Conservation (phyloP, 1,140 invertebrate species). For the Neomicropteryx cornuta region DNA sequence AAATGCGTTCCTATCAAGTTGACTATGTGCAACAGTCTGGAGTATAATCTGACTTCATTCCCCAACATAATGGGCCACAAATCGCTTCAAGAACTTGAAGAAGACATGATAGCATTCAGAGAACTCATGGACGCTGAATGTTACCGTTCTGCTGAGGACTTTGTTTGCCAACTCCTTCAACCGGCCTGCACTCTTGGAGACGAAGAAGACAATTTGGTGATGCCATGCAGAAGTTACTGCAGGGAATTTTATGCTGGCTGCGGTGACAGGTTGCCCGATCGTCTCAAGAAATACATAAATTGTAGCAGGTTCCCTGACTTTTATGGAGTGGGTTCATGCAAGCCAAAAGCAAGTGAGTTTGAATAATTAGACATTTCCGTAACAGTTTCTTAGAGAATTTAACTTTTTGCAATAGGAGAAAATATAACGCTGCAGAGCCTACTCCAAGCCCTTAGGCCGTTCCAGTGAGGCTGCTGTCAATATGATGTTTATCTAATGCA, state of each 20-base stretch:
- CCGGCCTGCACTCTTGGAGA: slow-evolving; percentile 52
- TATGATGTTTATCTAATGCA: too few species aligned
- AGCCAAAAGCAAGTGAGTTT: slow-evolving; percentile 57
- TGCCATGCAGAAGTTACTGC: slow-evolving; percentile 77
- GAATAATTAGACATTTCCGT: slow-evolving; percentile 5
- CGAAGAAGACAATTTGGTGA: slow-evolving; percentile 42
- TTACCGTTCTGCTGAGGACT: slow-evolving; percentile 71
- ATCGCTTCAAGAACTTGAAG: slow-evolving; percentile 53
- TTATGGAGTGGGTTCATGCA: slow-evolving; percentile 57
- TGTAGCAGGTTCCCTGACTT: slow-evolving; percentile 73
- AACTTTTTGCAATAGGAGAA: too few species aligned
- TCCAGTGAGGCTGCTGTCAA: too few species aligned
- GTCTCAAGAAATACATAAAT: slow-evolving; percentile 59
- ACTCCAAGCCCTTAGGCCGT: too few species aligned
- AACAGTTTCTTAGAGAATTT: too few species aligned
- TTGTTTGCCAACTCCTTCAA: slow-evolving; percentile 75
- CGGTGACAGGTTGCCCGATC: slow-evolving; percentile 56
- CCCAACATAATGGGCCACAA: slow-evolving; percentile 66
- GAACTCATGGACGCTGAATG: slow-evolving; percentile 82
- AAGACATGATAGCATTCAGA: slow-evolving; percentile 71
- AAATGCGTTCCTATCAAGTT: slow-evolving; percentile 56
- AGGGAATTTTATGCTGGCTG: slow-evolving; percentile 75
- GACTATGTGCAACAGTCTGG: slow-evolving; percentile 58
- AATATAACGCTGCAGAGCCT: too few species aligned
- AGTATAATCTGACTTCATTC: slow-evolving; percentile 73